Evolutionary conservation across 2,888 invertebrate genomes (phyloP).

Genomic region (Nineta flava): DNA sequence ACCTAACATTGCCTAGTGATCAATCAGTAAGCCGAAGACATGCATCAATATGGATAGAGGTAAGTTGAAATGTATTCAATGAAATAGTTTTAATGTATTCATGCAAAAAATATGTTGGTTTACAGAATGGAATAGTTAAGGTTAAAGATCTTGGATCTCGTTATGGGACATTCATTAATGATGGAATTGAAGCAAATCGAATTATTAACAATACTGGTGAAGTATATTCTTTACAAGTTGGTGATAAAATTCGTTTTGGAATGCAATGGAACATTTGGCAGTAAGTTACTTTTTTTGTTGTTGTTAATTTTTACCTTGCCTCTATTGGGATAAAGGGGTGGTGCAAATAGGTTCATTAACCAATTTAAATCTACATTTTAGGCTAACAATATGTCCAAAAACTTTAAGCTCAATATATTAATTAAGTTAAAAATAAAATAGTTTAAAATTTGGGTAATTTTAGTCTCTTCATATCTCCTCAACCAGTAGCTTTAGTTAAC

Average conservation of each 20-base stretch:
- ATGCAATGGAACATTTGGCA: slow-evolving; percentile 4
- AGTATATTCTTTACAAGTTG: neutral
- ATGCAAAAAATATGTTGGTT: neutral
- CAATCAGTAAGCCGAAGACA: slow-evolving; percentile 6
- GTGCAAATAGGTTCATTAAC: neutral
- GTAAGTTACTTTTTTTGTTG: slow-evolving; percentile 1
- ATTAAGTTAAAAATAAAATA: neutral
- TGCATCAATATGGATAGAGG: slow-evolving; percentile 1
- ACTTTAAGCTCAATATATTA: neutral
- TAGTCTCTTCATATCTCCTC: no score
- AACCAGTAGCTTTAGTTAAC: no score
- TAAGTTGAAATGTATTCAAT: neutral
- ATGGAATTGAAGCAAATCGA: neutral
- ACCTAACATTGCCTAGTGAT: slow-evolving; percentile 2
- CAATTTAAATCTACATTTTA: no score
- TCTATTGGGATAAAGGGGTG: no score
- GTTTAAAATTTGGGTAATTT: no score
- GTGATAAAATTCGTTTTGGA: slow-evolving; percentile 5
- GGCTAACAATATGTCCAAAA: neutral
- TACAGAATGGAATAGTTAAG: slow-evolving; percentile 1
- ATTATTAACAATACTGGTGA: neutral
- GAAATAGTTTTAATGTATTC: neutral
- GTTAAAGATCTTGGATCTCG: slow-evolving; percentile 3
- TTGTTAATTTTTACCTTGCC: no score
- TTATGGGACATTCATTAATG: slow-evolving; percentile 2